Evolutionary conservation across 2,113 vertebrate genomes (phyloP).

Genomic region (Murina feae): DNA sequence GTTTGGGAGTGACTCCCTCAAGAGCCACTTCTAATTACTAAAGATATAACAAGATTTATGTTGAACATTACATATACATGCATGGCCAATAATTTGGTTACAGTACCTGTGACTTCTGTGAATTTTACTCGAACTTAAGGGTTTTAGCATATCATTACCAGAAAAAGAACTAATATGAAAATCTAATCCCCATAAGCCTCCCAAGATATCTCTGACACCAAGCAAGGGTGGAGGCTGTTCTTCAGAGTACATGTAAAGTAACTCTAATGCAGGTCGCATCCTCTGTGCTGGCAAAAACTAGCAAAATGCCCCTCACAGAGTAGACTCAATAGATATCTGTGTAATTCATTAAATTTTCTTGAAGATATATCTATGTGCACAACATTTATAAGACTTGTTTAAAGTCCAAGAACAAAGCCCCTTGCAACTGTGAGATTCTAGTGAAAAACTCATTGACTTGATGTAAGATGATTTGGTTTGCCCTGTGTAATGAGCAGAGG

Average conservation of each 20-base stretch:
- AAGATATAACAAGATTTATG: conserved; percentile 51
- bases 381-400: conserved; percentile 55
- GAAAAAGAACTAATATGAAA: conserved; percentile 67
- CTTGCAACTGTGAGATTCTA: conserved; percentile 34
- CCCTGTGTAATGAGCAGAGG: conserved; percentile 68
- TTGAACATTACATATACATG: conserved; percentile 44
- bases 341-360: background rate
- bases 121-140: conserved; percentile 72
- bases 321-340: background rate
- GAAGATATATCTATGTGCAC: background rate
- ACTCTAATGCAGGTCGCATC: background rate
- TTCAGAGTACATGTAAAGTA: conserved; percentile 20
- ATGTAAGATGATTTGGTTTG: conserved; percentile 63
- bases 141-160: conserved; percentile 62
- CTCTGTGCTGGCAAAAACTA: background rate
- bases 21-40: conserved; percentile 53
- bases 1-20: conserved; percentile 37
- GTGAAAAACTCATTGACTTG: conserved; percentile 56
- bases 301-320: background rate
- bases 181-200: conserved; percentile 46
- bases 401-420: conserved; percentile 36
- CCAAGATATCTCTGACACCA: background rate
- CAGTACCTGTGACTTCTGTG: conserved; percentile 61
- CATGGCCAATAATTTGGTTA: conserved; percentile 64
- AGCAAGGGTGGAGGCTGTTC: background rate